Evolutionary conservation across 2,797 vertebrate genomes (phyloP).

Genomic region (Phrynocephalus vlangalii): DNA sequence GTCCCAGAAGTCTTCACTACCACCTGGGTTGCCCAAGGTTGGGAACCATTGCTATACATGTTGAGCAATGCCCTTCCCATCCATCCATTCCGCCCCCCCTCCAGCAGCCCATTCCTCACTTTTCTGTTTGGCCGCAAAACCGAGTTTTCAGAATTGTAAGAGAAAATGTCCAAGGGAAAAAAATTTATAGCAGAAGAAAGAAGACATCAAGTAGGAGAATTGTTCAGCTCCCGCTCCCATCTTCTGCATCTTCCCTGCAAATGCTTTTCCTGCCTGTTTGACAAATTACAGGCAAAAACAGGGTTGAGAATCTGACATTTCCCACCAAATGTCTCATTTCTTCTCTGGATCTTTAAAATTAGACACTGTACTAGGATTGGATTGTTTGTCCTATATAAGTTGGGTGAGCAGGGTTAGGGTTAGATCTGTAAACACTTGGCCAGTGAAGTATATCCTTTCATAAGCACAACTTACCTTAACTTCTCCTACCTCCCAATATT

Average conservation of each 20-base stretch:
- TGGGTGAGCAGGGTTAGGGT: background rate
- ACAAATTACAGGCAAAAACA: background rate
- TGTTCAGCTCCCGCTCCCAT: background rate
- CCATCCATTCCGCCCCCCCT: background rate
- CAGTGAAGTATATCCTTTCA: background rate
- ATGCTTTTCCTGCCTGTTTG: background rate
- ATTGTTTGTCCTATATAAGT: background rate
- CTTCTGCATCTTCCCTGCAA: background rate
- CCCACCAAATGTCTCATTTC: background rate
- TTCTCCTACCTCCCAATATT: background rate
- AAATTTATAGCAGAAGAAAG: background rate
- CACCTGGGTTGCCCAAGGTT: no score
- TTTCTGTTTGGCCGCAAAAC: background rate
- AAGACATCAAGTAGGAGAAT: background rate
- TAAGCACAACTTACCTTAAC: constrained; percentile 13
- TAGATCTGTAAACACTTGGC: background rate
- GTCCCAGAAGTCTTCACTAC: no score
- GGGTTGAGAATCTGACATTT: background rate
- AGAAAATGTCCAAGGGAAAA: background rate
- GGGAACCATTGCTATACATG: no score
- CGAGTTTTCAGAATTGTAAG: background rate
- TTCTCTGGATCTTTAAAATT: background rate
- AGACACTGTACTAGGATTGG: background rate
- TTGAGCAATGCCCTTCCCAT: background rate
- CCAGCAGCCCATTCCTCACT: background rate